Evolutionary conservation across 53 echinoderm and acorn worm genomes (phyloP), one percentile per base, ranked within the genome.

Genomic region (Patiria pectinifera): DNA sequence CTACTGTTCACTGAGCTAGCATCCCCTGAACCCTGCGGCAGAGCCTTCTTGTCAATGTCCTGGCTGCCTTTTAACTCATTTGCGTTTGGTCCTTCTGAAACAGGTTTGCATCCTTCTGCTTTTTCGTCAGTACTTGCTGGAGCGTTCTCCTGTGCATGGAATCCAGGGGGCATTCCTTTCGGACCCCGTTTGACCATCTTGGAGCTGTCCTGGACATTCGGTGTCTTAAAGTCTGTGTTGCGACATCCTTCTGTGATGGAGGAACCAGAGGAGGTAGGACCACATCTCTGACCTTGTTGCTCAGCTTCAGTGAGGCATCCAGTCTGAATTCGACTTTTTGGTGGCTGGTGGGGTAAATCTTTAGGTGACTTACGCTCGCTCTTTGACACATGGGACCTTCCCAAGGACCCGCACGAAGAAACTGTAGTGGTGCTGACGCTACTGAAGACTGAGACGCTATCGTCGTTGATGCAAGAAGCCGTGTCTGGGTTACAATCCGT

Each of bases 401-500:
- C 77, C 60, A 22, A 16, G 58, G 88, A 88, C 60, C 88, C 78
- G 3, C 7, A 60, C 11, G 88, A 78, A 8, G 90, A 90, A 10
- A 24, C 90, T 12, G 90, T 80, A 4, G 69, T 11, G 7, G 81
- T 63, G 90, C 90, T 90, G 80, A 81, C 22, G 24, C 45, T 45
- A 63, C 80, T 90, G 48, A 62, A 79, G 78, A 89, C 62, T 10
- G 89, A 79, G 62, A 35, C 79, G 18, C 44, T 61, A 60, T 90
- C 44, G 10, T 66, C 53, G 11, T 86, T 16, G 71, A 14, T 13
- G 15, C 43, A 2, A 10, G 71, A n/a, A 6, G 48, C 21, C 11
- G 69, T 23, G n/a, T 81, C 90, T 11, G 81, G 21, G 24, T 47
- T 11, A 82, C 86, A 90, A 69, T 86, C 86, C 66, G 81, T 53